These are phyloP conservation scores for Acronicta alni DNA, from an alignment of 2,888 invertebrate genomes.

Conservation along the genomic window DNA sequence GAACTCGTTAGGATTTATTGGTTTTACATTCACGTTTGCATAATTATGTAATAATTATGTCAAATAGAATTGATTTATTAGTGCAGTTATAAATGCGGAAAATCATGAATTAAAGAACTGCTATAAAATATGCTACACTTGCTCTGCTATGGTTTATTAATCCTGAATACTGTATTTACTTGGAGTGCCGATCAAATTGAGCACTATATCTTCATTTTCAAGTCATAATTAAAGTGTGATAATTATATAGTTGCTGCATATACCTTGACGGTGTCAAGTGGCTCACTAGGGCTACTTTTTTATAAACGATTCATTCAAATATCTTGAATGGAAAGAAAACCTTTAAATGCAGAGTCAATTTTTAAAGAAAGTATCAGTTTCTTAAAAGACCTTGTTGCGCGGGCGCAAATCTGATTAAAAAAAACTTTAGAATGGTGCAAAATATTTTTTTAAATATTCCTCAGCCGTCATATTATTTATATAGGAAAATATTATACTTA, in stretches of 20 bases:
- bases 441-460: too few relatives aligned
- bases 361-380: too few relatives aligned
- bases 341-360: too few relatives aligned
- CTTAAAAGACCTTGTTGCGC: too few relatives aligned
- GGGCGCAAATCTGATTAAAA: too few relatives aligned
- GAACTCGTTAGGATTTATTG: slow-evolving; percentile 21
- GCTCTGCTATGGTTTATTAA: slow-evolving; percentile 33
- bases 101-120: slow-evolving; percentile 21
- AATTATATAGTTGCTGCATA: slow-evolving; percentile 14
- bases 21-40: slow-evolving; percentile 13
- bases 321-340: too few relatives aligned
- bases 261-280: not conserved
- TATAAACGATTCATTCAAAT: too few relatives aligned
- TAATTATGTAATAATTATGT: not conserved
- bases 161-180: slow-evolving; percentile 27
- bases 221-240: slow-evolving; percentile 41
- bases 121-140: slow-evolving; percentile 20
- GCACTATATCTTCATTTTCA: slow-evolving; percentile 24
- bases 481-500: too few relatives aligned
- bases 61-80: slow-evolving; percentile 21
- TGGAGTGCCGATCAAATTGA: slow-evolving; percentile 22
- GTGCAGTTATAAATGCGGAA: slow-evolving; percentile 6
- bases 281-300: too few relatives aligned
- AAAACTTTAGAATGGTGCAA: too few relatives aligned
- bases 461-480: too few relatives aligned